A percentile compares a stretch with the other conserved stretches of the same genome.
phyloP scores from a whole-genome alignment of 2,888 invertebrate genomes.

The Venustoraphidia nigricollis region DNA sequence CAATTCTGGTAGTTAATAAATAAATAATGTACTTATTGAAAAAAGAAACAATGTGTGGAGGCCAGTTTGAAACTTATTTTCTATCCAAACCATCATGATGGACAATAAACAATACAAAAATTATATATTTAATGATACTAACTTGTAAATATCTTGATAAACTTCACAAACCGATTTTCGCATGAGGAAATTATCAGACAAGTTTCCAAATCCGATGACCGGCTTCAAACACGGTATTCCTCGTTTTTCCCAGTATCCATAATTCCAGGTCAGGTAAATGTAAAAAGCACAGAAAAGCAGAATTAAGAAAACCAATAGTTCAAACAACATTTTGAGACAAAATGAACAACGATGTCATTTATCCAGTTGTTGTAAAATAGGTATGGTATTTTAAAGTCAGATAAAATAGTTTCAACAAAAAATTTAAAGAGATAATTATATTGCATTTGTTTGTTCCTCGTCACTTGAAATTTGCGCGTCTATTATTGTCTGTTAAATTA shows the following conservation, averaged over 20 bases:
- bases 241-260: slow-evolving; percentile 24
- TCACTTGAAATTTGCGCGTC: too few species aligned
- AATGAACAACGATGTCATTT: too few species aligned
- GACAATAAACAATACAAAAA: neutral
- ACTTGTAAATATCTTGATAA: slow-evolving; percentile 26
- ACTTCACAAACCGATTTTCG: slow-evolving; percentile 22
- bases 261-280: slow-evolving; percentile 7
- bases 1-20: too few species aligned
- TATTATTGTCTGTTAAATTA: too few species aligned
- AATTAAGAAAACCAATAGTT: too few species aligned
- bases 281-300: neutral
- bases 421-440: too few species aligned
- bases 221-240: slow-evolving; percentile 25
- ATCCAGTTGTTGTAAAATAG: too few species aligned
- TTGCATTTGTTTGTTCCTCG: too few species aligned
- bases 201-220: slow-evolving; percentile 21
- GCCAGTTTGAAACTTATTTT: neutral
- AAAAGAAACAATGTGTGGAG: neutral
- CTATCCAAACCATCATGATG: too few species aligned
- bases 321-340: too few species aligned
- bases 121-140: slow-evolving; percentile 6
- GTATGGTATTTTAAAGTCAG: too few species aligned
- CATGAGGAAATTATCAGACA: slow-evolving; percentile 17
- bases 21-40: neutral
- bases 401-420: too few species aligned